Percentiles rank a stretch among this genome's conserved stretches.
These are phyloP conservation scores for Atrichornis clamosus DNA, from an alignment of 2,113 vertebrate species.

Conservation along the genomic window DNA sequence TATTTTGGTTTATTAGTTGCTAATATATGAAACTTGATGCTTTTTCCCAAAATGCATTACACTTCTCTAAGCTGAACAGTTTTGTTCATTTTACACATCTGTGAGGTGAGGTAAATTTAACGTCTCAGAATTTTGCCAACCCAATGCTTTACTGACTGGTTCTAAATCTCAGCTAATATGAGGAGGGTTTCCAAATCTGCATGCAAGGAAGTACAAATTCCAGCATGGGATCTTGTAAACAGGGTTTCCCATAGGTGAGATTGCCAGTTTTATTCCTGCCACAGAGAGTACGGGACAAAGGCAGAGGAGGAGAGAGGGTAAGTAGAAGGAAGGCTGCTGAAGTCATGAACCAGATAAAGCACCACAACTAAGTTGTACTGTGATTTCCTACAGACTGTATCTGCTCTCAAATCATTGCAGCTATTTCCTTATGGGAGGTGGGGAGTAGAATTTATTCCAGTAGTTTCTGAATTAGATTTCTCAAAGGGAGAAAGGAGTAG, in stretches of 20 bases:
- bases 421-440: not conserved
- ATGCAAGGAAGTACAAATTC: not conserved
- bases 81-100: not conserved
- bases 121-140: not conserved
- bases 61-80: not conserved
- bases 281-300: not conserved
- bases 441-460: constrained; percentile 10
- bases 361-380: not conserved
- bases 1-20: not conserved
- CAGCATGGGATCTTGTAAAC: not conserved
- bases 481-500: constrained; percentile 17
- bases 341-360: not conserved
- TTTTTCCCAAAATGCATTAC: not conserved
- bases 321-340: not conserved
- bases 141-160: not conserved
- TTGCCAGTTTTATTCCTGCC: not conserved
- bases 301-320: not conserved
- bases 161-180: not conserved
- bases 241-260: not conserved
- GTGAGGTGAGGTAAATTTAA: not conserved
- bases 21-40: not conserved
- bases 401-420: not conserved
- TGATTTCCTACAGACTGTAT: not conserved
- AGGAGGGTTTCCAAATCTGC: not conserved
- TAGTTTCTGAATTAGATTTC: constrained; percentile 44